A percentile compares a stretch with the other conserved stretches of the same genome.
These are phyloP conservation scores for Laticauda laticaudata DNA, from an alignment of 2,113 vertebrate genomes.

Conservation along the genomic window DNA sequence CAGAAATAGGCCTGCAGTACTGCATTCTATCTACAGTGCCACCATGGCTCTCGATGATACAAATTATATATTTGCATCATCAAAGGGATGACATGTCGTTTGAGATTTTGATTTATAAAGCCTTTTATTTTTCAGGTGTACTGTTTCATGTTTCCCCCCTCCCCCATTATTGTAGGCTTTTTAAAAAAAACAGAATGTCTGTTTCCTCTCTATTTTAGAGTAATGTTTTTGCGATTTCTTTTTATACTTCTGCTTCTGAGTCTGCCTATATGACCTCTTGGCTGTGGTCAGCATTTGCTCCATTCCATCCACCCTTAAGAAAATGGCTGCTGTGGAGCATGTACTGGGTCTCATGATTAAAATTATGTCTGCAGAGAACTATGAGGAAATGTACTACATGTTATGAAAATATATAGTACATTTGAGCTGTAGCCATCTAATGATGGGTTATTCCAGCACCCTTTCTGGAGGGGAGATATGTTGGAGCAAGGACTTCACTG, in stretches of 20 bases:
- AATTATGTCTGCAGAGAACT: background rate
- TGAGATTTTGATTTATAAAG: background rate
- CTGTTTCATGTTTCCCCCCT: background rate
- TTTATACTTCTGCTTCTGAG: background rate
- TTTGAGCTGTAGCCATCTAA: background rate
- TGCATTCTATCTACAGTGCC: too few relatives aligned
- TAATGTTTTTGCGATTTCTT: background rate
- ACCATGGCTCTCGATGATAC: too few relatives aligned
- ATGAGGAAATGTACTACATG: background rate
- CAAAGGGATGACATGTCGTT: background rate
- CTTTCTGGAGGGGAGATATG: background rate
- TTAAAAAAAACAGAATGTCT: background rate
- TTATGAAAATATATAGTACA: background rate
- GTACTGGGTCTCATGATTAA: background rate
- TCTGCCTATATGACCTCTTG: background rate
- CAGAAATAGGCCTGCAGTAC: too few relatives aligned
- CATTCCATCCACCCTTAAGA: background rate
- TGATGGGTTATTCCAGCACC: background rate
- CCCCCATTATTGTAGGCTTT: background rate
- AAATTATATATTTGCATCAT: background rate
- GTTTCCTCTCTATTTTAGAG: background rate
- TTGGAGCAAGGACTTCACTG: background rate
- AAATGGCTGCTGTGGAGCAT: background rate
- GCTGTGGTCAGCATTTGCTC: background rate
- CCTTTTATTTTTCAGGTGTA: background rate